These are phyloP conservation scores for Ceratina japonica DNA, from an alignment of 1,140 invertebrate species.

Conservation along the genomic window DNA sequence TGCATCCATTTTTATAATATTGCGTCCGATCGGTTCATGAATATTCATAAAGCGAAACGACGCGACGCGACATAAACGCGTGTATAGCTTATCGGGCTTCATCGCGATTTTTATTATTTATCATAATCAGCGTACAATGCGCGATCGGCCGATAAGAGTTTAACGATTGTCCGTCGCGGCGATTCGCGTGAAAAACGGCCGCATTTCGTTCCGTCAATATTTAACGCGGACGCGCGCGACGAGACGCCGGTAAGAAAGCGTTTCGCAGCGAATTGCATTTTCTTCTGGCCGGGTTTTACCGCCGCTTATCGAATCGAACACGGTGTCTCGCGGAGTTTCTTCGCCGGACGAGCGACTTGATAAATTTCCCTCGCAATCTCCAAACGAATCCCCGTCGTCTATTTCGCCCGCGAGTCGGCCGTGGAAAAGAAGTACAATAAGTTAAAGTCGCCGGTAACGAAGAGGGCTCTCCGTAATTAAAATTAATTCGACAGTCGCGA, in stretches of 20 bases:
- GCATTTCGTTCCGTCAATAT: too few relatives aligned
- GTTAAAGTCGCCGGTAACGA: slow-evolving; percentile 16
- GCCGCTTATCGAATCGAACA: not conserved
- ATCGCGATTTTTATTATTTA: slow-evolving; percentile 28
- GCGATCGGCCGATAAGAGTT: not conserved
- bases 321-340: not conserved
- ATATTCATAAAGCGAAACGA: slow-evolving; percentile 32
- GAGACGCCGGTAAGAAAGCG: not conserved
- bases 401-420: slow-evolving; percentile 14
- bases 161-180: not conserved
- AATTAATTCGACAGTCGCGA: slow-evolving; percentile 48
- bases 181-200: too few relatives aligned
- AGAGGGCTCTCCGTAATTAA: slow-evolving; percentile 25
- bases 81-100: not conserved
- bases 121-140: slow-evolving; percentile 4
- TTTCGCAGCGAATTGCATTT: not conserved
- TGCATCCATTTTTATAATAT: slow-evolving; percentile 8
- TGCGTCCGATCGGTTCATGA: not conserved
- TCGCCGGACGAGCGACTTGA: not conserved
- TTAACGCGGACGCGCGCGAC: too few relatives aligned
- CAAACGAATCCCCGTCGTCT: not conserved
- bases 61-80: slow-evolving; percentile 4
- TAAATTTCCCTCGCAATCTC: not conserved
- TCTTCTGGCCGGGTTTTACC: too few relatives aligned
- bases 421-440: slow-evolving; percentile 16